Conservation (phyloP, 35 echinoderm and acorn worm species). For the Hemicentrotus pulcherrimus region DNA sequence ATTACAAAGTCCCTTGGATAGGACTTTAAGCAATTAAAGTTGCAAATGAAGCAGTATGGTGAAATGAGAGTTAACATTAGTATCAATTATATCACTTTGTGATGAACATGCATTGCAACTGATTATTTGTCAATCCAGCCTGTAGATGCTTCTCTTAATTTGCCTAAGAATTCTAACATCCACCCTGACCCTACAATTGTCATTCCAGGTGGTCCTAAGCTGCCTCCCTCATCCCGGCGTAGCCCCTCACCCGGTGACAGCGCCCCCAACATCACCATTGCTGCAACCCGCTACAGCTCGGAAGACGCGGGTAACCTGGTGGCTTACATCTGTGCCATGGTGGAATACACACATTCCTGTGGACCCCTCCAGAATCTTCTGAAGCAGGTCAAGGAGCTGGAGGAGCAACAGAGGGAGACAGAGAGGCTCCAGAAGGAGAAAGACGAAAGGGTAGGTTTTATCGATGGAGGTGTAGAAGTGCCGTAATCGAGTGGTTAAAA, state of each 20-base stretch:
- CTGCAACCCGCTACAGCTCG: conserved; percentile 94
- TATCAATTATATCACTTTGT: no score
- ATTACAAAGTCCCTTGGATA: no score
- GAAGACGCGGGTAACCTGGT: conserved; percentile 95
- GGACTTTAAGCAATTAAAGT: no score
- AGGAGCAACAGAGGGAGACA: conserved; percentile 85
- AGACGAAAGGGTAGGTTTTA: conserved; percentile 86
- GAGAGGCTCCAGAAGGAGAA: conserved; percentile 90
- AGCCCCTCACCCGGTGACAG: conserved; percentile 70
- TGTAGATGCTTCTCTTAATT: no score
- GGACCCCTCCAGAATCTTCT: conserved; percentile 76
- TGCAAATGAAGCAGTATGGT: no score
- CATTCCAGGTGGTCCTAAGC: conserved; percentile 60
- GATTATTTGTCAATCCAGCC: no score
- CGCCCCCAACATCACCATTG: conserved; percentile 83
- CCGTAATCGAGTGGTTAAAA: neutral
- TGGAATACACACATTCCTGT: conserved; percentile 93
- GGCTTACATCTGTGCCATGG: conserved; percentile 89
- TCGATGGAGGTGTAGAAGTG: neutral
- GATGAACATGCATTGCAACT: no score
- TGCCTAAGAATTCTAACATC: no score
- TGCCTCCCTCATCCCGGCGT: conserved; percentile 76
- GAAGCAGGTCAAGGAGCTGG: conserved; percentile 67
- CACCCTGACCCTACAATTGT: neutral
- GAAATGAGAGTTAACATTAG: no score